A percentile compares a stretch with the other conserved stretches of the same genome.
These are phyloP conservation scores for Dione vanillae DNA, from an alignment of 2,888 invertebrate genomes.

Conservation along the genomic window DNA sequence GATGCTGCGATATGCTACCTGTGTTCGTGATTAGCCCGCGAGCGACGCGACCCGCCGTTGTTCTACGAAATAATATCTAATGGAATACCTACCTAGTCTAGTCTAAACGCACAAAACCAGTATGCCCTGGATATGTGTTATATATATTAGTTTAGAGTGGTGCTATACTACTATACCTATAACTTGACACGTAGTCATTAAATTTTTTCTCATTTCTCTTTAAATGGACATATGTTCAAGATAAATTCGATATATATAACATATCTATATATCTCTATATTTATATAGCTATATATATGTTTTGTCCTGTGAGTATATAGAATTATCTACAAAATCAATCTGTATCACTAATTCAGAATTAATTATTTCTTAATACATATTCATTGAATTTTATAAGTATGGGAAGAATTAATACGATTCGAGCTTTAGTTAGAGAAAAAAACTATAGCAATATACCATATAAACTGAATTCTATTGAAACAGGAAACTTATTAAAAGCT, in stretches of 20 bases:
- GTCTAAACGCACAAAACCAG: slow-evolving; percentile 11
- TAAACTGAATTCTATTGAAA: slow-evolving; percentile 12
- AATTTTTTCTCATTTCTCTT: background rate
- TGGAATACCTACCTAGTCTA: slow-evolving; percentile 31
- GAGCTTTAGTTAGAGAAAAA: background rate
- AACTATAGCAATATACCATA: slow-evolving; percentile 13
- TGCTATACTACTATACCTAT: background rate
- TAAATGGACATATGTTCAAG: background rate
- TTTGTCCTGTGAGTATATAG: background rate
- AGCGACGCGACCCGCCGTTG: slow-evolving; percentile 36
- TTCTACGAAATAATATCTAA: slow-evolving; percentile 29
- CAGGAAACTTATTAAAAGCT: slow-evolving; percentile 15
- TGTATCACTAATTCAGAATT: slow-evolving; percentile 17
- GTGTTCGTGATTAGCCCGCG: slow-evolving; percentile 66
- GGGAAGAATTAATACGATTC: slow-evolving; percentile 23
- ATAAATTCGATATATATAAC: background rate
- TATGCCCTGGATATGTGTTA: background rate
- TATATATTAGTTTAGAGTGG: slow-evolving; percentile 1
- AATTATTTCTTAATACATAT: slow-evolving; percentile 24
- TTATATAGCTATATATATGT: too few relatives aligned
- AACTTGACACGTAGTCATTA: background rate
- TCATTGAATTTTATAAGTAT: slow-evolving; percentile 25
- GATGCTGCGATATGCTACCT: slow-evolving; percentile 74
- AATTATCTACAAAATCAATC: slow-evolving; percentile 20
- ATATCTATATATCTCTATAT: too few relatives aligned